These are phyloP conservation scores for Cynopterus sphinx DNA, from an alignment of 2,797 vertebrate species.

Conservation along the genomic window DNA sequence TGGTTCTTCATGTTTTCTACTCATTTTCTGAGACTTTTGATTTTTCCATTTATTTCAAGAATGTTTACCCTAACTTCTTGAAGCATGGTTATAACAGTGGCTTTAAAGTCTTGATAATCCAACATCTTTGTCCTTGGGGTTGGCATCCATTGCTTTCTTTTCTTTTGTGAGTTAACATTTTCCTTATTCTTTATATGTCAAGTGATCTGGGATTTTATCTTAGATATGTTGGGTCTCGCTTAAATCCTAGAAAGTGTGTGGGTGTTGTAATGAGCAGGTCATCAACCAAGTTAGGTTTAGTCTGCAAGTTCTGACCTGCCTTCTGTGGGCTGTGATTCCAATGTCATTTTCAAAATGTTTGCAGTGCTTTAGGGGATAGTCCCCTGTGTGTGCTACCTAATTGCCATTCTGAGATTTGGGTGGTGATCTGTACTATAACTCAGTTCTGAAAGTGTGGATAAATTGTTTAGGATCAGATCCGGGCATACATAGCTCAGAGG, in stretches of 20 bases:
- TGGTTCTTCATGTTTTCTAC: not conserved
- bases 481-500: not conserved
- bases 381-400: not conserved
- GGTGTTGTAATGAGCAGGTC: not conserved
- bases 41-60: not conserved
- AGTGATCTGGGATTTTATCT: not conserved
- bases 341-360: not conserved
- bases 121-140: not conserved
- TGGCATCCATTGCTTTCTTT: not conserved
- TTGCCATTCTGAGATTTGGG: not conserved
- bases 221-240: not conserved
- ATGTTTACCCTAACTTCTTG: not conserved
- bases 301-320: not conserved
- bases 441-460: not conserved
- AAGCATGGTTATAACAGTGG: not conserved
- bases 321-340: not conserved
- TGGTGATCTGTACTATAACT: not conserved
- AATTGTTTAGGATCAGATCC: not conserved
- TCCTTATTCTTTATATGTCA: not conserved
- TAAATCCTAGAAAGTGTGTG: not conserved
- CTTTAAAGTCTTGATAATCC: not conserved
- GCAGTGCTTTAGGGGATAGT: not conserved
- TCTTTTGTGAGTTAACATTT: not conserved
- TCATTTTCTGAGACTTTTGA: not conserved
- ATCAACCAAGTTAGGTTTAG: not conserved